Base-by-base conservation (phyloP, 2,113 vertebrate species). In the Prunella fulvescens region DNA sequence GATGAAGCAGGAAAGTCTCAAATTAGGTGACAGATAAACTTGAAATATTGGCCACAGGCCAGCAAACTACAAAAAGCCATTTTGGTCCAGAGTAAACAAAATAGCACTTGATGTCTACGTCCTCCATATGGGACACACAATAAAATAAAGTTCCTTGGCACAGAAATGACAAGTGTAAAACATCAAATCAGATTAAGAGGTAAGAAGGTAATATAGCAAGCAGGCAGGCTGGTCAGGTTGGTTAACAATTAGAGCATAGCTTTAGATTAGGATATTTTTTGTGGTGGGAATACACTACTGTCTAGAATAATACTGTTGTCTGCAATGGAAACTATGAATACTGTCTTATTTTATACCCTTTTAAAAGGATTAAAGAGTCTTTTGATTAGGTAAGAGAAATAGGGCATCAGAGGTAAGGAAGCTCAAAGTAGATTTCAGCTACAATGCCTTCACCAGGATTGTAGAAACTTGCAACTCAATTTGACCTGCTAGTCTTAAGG, bases 111-210 rank as follows among this genome's bases (percentile, higher is more conserved):
- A 60, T 50, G 89, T 51, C 39, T 77, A 73, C 0, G 0, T n/a
- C 64, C 39, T 37, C n/a, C 0, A 0, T 10, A 29, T 3, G 31
- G n/a, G 10, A 70, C 12, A 62, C 9, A 11, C 0, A 0, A 56
- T 11, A 56, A 60, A 92, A 76, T 15, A 22, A 72, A 53, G 7
- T 37, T 76, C 12, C 12, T 37, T 45, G 23, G 61, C 84, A 91
- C 40, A 85, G 35, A 89, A 87, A 44, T 12, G 12, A 50, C 45
- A 67, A 37, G 19, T 3, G 8, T n/a, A 60, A 70, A 58, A 25
- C 10, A 74, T 10, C 17, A 51, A 50, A 77, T 67, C 13, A 61
- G 33, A 60, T 12, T 23, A 60, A 71, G 29, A 69, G 9, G 19
- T 12, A 73, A 60, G 40, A 87, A 84, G 0, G 2, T 7, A 14